A percentile compares a stretch with the other conserved stretches of the same genome.
phyloP scores from a whole-genome alignment of 2,113 vertebrate species.

The Ardeotis arabs region DNA sequence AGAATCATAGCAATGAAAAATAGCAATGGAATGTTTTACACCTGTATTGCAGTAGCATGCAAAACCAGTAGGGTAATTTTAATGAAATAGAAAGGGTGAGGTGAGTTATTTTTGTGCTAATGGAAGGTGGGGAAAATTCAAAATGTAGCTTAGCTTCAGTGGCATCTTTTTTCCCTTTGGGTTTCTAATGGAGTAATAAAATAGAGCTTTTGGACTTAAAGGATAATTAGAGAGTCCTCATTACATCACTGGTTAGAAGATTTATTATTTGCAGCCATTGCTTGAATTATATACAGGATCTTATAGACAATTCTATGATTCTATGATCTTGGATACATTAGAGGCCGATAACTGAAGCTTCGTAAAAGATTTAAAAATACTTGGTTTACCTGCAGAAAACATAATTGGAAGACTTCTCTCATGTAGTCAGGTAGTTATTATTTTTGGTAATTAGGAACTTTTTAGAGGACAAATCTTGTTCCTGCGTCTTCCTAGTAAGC shows the following conservation, averaged over 20 bases:
- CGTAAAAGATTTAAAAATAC: neutral
- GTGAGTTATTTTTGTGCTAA: neutral
- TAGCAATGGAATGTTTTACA: neutral
- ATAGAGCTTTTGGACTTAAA: constrained; percentile 67
- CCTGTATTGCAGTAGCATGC: neutral
- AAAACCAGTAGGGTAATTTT: neutral
- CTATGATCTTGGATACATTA: neutral
- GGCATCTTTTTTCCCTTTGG: constrained; percentile 45
- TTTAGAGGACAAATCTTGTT: neutral
- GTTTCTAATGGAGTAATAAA: constrained; percentile 58
- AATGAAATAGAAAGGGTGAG: neutral
- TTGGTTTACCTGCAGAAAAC: neutral
- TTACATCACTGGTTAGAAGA: neutral
- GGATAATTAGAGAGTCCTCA: constrained; percentile 15
- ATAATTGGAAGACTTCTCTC: neutral
- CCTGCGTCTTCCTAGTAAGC: neutral
- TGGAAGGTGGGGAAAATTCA: constrained; percentile 2
- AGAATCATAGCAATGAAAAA: too few species aligned
- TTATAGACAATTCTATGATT: too few species aligned
- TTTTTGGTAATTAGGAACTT: neutral
- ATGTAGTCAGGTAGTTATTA: neutral
- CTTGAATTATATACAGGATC: neutral
- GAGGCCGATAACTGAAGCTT: neutral
- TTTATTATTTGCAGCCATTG: neutral
- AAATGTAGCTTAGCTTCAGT: constrained; percentile 33